These are phyloP conservation scores for Anguilla megastoma DNA, from an alignment of 2,797 vertebrate genomes.

Conservation along the genomic window DNA sequence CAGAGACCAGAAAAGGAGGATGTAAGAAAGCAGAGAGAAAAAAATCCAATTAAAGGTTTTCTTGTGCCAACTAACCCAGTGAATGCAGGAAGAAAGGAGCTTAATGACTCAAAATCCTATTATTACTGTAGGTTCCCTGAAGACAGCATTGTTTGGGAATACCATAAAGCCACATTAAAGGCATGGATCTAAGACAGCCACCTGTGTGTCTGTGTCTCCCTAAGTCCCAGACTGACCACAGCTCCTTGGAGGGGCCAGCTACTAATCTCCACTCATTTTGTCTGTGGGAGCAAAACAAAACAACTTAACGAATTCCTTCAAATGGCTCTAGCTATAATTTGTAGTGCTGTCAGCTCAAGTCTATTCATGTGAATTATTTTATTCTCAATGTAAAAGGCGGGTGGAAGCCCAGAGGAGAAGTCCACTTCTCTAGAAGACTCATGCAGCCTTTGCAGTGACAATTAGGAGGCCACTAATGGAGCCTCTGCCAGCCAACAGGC, in stretches of 20 bases:
- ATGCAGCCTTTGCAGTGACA: conserved; percentile 53
- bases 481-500: conserved; percentile 39
- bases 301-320: not conserved
- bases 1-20: not conserved
- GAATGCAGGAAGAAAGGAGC: conserved; percentile 45
- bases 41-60: conserved; percentile 38
- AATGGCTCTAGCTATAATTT: conserved; percentile 4
- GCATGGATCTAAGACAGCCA: not conserved
- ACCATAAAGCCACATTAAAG: conserved; percentile 9
- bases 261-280: not conserved
- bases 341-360: not conserved
- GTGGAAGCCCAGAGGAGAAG: not conserved
- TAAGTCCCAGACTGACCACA: not conserved
- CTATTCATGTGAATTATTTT: not conserved
- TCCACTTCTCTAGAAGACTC: not conserved
- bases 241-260: not conserved
- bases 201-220: not conserved
- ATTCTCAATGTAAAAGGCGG: not conserved
- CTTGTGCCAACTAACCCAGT: conserved; percentile 42
- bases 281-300: not conserved
- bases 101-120: conserved; percentile 53
- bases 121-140: conserved; percentile 39
- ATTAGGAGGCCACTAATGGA: conserved; percentile 58
- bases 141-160: conserved; percentile 9
- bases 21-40: not conserved